Evolutionary conservation across 2,797 vertebrate species (phyloP), one percentile per base, ranked within the genome.

Genomic region (Eurystomus glaucurus): DNA sequence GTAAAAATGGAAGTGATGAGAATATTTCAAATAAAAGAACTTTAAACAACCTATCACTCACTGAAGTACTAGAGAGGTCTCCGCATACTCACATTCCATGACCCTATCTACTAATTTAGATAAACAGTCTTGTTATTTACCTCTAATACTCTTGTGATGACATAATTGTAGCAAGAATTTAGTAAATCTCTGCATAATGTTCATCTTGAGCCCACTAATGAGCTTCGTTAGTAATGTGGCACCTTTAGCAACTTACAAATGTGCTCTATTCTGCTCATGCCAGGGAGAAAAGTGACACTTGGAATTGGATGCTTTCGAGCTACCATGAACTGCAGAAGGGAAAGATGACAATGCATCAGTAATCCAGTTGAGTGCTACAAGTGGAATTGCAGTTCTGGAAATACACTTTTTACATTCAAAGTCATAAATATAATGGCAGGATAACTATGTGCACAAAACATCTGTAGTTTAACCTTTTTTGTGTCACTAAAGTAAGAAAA

Each of bases 221-320:
- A 85, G 37, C 3, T 79, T 39, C 1, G 3, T 51, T 43, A 61
- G 14, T 41, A 28, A 64, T 0, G 0, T 16, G 28, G 14, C 35
- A 65, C 29, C 22, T 48, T 60, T 35, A 69, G n/a, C 45, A 43
- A 10, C n/a, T 45, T 62, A 33, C 7, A 55, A 18, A 13, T 13
- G 5, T 10, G 23, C n/a, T 81, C n/a, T 13, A 13, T 29, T 84
- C 41, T 77, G 33, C 46, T n/a, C 55, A 29, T 29, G 37, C 31
- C 51, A 61, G 5, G 1, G 28, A 78, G 25, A 54, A 83, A 70
- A 64, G 25, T 3, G 3, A 21, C 46, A 33, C 41, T 58, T 35
- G 14, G 33, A 81, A 61, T 1, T 25, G 18, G 22, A 54, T 3
- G 39, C 9, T 60, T 62, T 9, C 3, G 2, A 65, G n/a, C 16